Base-by-base conservation (phyloP, 2,113 vertebrate genomes). In the Cricetomys ansorgei region DNA sequence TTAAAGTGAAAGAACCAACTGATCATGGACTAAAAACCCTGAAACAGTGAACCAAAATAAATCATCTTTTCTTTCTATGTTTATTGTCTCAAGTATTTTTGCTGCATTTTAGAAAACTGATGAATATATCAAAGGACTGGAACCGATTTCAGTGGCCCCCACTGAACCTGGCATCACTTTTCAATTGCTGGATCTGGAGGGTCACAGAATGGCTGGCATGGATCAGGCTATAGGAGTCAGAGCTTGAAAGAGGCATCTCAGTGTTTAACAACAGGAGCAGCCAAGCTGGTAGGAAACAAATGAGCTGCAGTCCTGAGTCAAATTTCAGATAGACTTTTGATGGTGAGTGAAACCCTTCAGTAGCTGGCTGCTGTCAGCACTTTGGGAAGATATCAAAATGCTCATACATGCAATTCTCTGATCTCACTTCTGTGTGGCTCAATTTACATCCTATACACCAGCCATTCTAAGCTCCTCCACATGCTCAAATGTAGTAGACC, bases 241-340 rank as follows among this genome's bases (percentile, higher is more conserved):
- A 87, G 45, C 5, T 23, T 50, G 67, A 19, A 81, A 92, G 88
- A 76, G 12, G n/a, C 40, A 50, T 65, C 79, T 95, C 45, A 45
- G 1, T 53, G 69, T n/a, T 50, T 76, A 75, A n/a, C 59, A 89
- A 67, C 4, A 96, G 81, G 43, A 62, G 3, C 11, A 67, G 94
- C 72, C 45, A n/a, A 62, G 45, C 80, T 2, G 19, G 57, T 64
- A 40, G n/a, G 43, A 95, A 89, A 55, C 77, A 88, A 85, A 50
- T 4, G 15, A 88, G 90, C 16, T 96, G 34, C 13, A 86, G 29
- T 67, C 57, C 43, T 65, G 43, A 95, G n/a, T 89, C 65, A 72
- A 89, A 75, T 76, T 85, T 95, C 88, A 92, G 91, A 89, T n/a
- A 86, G 50, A 84, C 29, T 91, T 91, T 80, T 27, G 77, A 67